Conservation (phyloP, 2,888 invertebrate species). For the Aporophyla nigra region DNA sequence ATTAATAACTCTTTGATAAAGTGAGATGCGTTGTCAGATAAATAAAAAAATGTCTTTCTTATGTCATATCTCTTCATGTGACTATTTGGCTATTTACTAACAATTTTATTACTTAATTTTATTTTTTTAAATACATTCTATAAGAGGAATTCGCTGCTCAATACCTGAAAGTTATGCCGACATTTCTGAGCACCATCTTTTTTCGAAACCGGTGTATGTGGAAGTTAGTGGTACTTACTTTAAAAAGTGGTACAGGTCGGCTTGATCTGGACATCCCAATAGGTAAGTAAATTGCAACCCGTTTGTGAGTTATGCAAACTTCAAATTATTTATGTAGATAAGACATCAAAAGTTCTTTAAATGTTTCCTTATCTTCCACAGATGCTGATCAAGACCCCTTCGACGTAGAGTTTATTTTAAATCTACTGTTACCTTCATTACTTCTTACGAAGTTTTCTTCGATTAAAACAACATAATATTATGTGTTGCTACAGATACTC, state of each 20-base stretch:
- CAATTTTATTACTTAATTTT: slow-evolving; percentile 10
- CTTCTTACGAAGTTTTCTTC: slow-evolving; percentile 2
- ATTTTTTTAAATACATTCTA: slow-evolving; percentile 14
- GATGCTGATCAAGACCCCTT: slow-evolving; percentile 23
- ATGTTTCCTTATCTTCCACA: slow-evolving; percentile 3
- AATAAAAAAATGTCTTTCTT: not conserved
- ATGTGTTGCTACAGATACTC: slow-evolving; percentile 21
- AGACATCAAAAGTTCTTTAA: too few relatives aligned
- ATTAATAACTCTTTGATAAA: slow-evolving; percentile 18
- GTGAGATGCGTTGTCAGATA: not conserved
- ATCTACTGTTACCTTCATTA: not conserved
- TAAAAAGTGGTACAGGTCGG: slow-evolving; percentile 31
- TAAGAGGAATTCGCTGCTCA: slow-evolving; percentile 8
- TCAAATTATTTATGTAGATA: not conserved
- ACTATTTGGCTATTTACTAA: slow-evolving; percentile 17
- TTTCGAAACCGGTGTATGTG: slow-evolving; percentile 39
- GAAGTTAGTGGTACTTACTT: slow-evolving; percentile 31
- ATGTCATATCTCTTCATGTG: slow-evolving; percentile 20
- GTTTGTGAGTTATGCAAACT: not conserved
- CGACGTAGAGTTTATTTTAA: slow-evolving; percentile 20
- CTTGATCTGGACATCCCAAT: slow-evolving; percentile 32
- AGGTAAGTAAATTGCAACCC: not conserved
- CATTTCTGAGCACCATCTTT: slow-evolving; percentile 27
- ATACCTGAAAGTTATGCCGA: slow-evolving; percentile 21
- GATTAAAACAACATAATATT: not conserved